These are phyloP conservation scores for Cyanistes caeruleus DNA, from an alignment of 2,113 vertebrate genomes.

Conservation along the genomic window DNA sequence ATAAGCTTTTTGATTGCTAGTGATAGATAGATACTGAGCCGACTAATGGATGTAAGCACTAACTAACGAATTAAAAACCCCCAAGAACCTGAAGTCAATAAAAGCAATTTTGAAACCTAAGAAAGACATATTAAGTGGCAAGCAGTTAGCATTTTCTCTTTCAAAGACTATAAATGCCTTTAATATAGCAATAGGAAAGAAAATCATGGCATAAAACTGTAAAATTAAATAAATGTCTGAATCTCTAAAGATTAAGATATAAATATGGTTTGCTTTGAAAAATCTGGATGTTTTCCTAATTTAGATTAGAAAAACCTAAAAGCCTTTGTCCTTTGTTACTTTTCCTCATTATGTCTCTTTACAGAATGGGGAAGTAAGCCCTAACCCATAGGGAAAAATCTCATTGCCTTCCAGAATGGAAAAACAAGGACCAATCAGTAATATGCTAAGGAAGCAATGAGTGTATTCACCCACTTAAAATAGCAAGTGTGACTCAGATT, in stretches of 20 bases:
- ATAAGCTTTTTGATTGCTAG: neutral
- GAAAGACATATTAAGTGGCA: neutral
- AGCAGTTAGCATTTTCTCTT: neutral
- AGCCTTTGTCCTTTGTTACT: neutral
- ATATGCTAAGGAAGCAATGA: neutral
- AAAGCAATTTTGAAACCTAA: neutral
- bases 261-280: neutral
- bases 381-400: neutral
- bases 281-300: neutral
- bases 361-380: neutral
- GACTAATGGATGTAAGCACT: neutral
- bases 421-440: neutral
- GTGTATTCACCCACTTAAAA: neutral
- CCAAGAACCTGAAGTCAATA: neutral
- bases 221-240: neutral
- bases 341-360: neutral
- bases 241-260: neutral
- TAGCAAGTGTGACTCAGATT: neutral
- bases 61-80: neutral
- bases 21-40: neutral
- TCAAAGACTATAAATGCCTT: neutral
- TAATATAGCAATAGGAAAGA: neutral
- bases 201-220: neutral
- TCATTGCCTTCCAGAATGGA: neutral
- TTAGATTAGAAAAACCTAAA: neutral